Evolutionary conservation across 2,888 invertebrate genomes (phyloP).

Genomic region (Sarcophaga subvicina): DNA sequence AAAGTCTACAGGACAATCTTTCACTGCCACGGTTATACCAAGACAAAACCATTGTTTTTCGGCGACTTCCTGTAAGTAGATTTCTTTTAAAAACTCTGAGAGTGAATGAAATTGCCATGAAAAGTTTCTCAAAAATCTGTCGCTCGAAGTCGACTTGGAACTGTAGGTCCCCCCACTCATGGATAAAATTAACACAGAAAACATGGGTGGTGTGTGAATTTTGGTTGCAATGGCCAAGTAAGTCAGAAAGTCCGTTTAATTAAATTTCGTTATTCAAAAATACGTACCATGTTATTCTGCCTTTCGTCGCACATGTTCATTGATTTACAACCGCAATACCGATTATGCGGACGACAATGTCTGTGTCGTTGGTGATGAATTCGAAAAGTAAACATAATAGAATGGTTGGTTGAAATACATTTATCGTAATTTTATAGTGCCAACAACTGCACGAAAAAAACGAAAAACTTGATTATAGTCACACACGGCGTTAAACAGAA

Average conservation of each 20-base stretch:
- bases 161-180: too few relatives aligned
- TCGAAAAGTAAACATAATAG: conserved; percentile 18
- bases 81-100: too few relatives aligned
- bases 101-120: too few relatives aligned
- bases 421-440: conserved; percentile 49
- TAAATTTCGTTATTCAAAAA: neutral
- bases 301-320: neutral
- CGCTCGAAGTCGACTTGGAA: too few relatives aligned
- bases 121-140: too few relatives aligned
- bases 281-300: neutral
- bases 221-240: neutral
- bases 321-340: conserved; percentile 12
- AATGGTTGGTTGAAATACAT: conserved; percentile 1
- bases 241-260: neutral
- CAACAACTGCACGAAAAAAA: conserved; percentile 30
- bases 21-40: too few relatives aligned
- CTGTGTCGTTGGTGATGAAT: neutral
- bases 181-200: too few relatives aligned
- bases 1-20: too few relatives aligned
- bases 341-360: neutral
- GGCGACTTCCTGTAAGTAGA: too few relatives aligned
- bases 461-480: conserved; percentile 43
- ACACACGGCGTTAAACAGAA: neutral
- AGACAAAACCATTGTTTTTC: too few relatives aligned
- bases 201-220: too few relatives aligned